Evolutionary conservation across 2,888 invertebrate species (phyloP).

Genomic region (Drosophila putrida): DNA sequence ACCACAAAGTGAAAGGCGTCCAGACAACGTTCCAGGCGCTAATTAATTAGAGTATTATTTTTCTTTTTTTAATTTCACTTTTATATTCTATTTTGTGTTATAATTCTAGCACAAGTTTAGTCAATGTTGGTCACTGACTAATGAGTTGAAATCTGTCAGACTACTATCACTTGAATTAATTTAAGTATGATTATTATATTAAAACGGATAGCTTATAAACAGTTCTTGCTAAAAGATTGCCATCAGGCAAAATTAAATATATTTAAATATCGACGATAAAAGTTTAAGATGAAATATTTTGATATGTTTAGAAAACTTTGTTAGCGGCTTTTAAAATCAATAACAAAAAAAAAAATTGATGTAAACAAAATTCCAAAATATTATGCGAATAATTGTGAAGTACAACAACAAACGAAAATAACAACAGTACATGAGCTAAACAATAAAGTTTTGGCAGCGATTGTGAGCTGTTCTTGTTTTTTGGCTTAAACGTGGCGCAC

Average conservation of each 20-base stretch:
- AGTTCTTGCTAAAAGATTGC: not conserved
- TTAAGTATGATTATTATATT: not conserved
- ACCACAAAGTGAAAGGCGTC: conserved; percentile 62
- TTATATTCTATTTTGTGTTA: conserved; percentile 4
- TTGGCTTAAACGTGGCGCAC: conserved; percentile 47
- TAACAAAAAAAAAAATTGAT: conserved; percentile 38
- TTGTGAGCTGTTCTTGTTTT: conserved; percentile 51
- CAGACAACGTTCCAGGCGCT: conserved; percentile 49
- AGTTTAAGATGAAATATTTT: conserved; percentile 18
- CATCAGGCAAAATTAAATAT: conserved; percentile 25
- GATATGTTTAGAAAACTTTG: conserved; percentile 14
- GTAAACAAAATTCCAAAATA: conserved; percentile 35
- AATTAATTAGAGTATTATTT: conserved; percentile 58
- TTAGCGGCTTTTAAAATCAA: conserved; percentile 39
- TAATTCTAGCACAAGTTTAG: conserved; percentile 19
- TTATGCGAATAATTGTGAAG: conserved; percentile 47
- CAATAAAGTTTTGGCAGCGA: conserved; percentile 67
- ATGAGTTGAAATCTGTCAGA: conserved; percentile 41
- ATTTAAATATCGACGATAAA: not conserved
- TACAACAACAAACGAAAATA: conserved; percentile 11
- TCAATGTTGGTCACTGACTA: conserved; percentile 45
- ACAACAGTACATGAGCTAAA: conserved; percentile 48
- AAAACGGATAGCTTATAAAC: not conserved
- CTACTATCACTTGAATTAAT: not conserved
- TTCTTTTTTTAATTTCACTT: conserved; percentile 12